Base-by-base conservation (phyloP, 2,888 invertebrate genomes). In the Drosophila ustulata region DNA sequence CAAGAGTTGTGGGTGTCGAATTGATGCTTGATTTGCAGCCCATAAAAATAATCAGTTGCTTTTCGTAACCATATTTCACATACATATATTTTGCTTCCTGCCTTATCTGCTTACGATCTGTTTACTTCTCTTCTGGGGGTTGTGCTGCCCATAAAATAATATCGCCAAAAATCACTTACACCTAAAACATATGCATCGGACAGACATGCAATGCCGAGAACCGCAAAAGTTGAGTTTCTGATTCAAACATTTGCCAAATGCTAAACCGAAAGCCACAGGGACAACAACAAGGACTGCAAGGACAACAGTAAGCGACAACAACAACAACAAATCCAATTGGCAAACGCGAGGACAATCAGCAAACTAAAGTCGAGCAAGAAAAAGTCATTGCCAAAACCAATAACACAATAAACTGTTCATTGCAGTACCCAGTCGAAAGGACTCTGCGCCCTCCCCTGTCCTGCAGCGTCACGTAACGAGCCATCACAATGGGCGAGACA, bases 331-430 rank as follows among this genome's bases (percentile, higher is more conserved):
- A 66, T 64, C 53, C 61, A 69, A 58, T 71, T 70, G 65, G 65
- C 62, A 65, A 61, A 58, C 56, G 55, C 28, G 55, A 49, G 61
- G 65, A 82, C 75, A 82, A 75, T 76, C 80, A 64, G 68, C 64
- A 72, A 78, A 70, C 68, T 70, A 78, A 76, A 80, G 75, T 71
- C 45, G 56, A 62, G 49, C 39, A 37, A 66, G 63, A 71, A 72
- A 78, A 78, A 88, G 78, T 88, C 84, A 85, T 88, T 80, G 86
- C 78, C 78, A 80, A 88, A 85, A 85, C 88, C 88, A 85, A 88
- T 85, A 88, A 85, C 75, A 85, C 80, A 88, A 85, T 85, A 85
- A 85, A 85, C 86, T 80, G 75, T 71, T 71, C 70, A 78, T 68
- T 74, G 71, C 80, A 57, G 57, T 47, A 37, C 13, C n/a, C 13